Evolutionary conservation across 2,888 invertebrate species (phyloP).

Genomic region (Andrena hattorfiana): DNA sequence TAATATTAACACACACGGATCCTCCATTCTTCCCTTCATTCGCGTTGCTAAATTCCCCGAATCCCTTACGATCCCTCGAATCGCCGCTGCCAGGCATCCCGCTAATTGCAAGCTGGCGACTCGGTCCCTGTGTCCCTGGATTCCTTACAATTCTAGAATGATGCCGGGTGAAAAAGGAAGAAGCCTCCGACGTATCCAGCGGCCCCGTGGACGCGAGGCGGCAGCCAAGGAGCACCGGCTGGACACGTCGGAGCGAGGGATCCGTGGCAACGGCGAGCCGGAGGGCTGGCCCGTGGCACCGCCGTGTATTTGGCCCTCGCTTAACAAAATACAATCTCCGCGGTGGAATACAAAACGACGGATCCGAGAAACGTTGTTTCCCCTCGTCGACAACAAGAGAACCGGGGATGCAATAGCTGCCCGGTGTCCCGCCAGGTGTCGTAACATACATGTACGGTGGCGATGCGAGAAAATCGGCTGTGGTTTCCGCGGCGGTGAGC

Average conservation of each 20-base stretch:
- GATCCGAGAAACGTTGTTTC: constrained; percentile 26
- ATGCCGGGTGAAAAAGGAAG: constrained; percentile 9
- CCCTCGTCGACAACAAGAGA: constrained; percentile 7
- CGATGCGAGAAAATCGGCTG: not conserved
- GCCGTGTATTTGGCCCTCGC: not conserved
- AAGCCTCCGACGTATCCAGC: not conserved
- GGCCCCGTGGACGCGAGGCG: not conserved
- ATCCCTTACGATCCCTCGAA: not conserved
- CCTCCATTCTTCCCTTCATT: not conserved
- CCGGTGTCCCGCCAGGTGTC: not conserved
- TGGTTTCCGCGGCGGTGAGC: constrained; percentile 2
- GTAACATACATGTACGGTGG: constrained; percentile 4
- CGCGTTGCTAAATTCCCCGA: no score
- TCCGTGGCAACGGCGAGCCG: constrained; percentile 7
- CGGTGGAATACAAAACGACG: constrained; percentile 36
- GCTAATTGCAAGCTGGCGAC: constrained; percentile 32
- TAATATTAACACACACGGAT: not conserved
- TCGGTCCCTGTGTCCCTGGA: constrained; percentile 33
- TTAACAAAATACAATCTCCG: constrained; percentile 12
- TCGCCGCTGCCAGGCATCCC: constrained; percentile 24
- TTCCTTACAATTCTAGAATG: constrained; percentile 33
- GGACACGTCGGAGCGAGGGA: constrained; percentile 12
- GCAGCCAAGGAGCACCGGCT: not conserved
- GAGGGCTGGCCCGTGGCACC: not conserved
- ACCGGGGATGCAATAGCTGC: not conserved